Percentiles rank a stretch among this genome's conserved stretches.
Evolutionary conservation across 2,797 vertebrate species (phyloP).

Genomic region (Squalus acanthias): DNA sequence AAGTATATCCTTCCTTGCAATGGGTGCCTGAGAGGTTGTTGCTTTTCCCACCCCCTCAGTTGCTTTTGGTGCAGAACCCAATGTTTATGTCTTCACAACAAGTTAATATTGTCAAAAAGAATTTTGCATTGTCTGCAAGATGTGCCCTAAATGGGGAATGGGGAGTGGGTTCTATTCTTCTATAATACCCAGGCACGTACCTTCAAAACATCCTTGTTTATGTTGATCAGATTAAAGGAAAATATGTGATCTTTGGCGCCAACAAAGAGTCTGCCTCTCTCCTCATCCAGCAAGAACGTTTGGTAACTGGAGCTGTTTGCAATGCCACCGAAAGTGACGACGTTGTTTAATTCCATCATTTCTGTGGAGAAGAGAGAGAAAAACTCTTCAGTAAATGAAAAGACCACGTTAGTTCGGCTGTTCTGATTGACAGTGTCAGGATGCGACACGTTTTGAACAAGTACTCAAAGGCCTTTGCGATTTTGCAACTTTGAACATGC

Average conservation of each 20-base stretch:
- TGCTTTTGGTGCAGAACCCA: not conserved
- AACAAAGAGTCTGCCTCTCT: slow-evolving; percentile 83
- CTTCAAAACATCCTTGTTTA: slow-evolving; percentile 85
- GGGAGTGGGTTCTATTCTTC: not conserved
- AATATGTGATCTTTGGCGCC: slow-evolving; percentile 96
- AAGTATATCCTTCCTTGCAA: too few relatives aligned
- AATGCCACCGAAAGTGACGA: slow-evolving; percentile 84
- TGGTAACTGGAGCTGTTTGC: slow-evolving; percentile 90
- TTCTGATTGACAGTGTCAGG: not conserved
- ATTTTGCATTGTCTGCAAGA: not conserved
- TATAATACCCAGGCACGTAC: slow-evolving; percentile 53
- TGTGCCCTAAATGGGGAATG: not conserved
- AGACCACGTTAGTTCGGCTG: not conserved
- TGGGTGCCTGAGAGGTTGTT: too few relatives aligned
- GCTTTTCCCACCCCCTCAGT: not conserved
- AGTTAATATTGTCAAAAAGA: not conserved
- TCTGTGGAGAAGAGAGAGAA: slow-evolving; percentile 66
- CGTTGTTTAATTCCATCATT: slow-evolving; percentile 91
- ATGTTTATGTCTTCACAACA: not conserved
- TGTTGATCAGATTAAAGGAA: slow-evolving; percentile 91
- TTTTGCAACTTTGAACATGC: not conserved
- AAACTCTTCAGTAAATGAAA: not conserved
- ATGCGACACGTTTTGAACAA: not conserved
- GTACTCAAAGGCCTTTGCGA: not conserved
- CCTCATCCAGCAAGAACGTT: slow-evolving; percentile 91